Conservation (phyloP, 2,797 vertebrate genomes). For the Pogonophryne albipinna region DNA sequence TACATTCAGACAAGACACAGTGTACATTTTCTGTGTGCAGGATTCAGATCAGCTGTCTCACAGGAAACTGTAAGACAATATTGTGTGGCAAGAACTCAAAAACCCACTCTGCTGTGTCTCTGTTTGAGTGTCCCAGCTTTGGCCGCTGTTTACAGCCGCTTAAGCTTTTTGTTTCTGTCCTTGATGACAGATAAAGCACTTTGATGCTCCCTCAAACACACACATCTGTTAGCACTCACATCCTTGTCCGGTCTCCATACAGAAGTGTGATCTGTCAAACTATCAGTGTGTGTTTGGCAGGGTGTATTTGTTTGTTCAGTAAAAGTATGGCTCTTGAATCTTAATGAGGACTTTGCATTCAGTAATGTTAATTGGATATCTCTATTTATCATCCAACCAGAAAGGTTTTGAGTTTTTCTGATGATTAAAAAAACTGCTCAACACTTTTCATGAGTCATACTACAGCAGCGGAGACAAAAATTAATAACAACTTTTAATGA, state of each 20-base stretch:
- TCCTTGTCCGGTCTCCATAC: slow-evolving; percentile 4
- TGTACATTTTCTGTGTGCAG: background rate
- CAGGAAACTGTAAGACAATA: too few species aligned
- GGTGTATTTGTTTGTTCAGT: slow-evolving; percentile 14
- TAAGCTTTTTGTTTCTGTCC: slow-evolving; percentile 54
- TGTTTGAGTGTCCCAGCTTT: slow-evolving; percentile 30
- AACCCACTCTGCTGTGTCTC: slow-evolving; percentile 22
- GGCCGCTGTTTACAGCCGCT: slow-evolving; percentile 38
- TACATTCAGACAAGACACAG: too few species aligned
- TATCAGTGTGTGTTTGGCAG: background rate
- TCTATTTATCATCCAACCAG: background rate
- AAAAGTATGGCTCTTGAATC: slow-evolving; percentile 13
- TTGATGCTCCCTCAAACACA: slow-evolving; percentile 43
- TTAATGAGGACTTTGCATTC: slow-evolving; percentile 17
- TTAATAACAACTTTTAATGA: background rate
- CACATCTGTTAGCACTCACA: slow-evolving; percentile 27
- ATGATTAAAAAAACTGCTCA: background rate
- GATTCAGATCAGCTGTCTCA: slow-evolving; percentile 19
- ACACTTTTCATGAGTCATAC: background rate
- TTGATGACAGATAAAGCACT: slow-evolving; percentile 69
- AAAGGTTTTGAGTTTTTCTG: background rate
- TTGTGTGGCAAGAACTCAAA: slow-evolving; percentile 30
- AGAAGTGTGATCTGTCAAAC: slow-evolving; percentile 22
- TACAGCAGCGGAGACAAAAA: background rate
- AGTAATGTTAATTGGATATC: background rate